Percentiles rank a stretch among this genome's conserved stretches.
phyloP scores from a whole-genome alignment of 2,113 vertebrate species.

The Mobula birostris region DNA sequence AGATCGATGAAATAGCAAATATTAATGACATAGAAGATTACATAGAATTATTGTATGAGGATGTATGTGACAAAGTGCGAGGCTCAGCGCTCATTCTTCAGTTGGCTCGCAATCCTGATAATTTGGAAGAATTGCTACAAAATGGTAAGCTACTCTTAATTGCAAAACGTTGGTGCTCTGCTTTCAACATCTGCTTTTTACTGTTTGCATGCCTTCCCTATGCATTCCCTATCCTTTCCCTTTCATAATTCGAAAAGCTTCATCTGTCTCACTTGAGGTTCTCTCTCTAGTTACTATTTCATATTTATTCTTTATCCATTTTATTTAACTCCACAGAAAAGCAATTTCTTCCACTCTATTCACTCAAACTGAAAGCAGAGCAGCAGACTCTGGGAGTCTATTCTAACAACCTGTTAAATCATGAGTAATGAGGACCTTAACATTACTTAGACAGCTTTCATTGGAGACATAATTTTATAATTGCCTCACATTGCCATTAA shows the following conservation, averaged over 20 bases:
- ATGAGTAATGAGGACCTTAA: not conserved
- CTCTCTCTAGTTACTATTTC: not conserved
- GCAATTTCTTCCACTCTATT: not conserved
- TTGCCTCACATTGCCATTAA: not conserved
- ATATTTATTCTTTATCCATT: not conserved
- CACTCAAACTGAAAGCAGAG: not conserved
- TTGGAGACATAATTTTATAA: not conserved
- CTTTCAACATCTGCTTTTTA: not conserved
- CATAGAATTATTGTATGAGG: slow-evolving; percentile 85
- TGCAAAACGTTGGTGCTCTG: not conserved
- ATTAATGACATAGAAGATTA: slow-evolving; percentile 84
- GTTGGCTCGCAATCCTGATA: slow-evolving; percentile 81
- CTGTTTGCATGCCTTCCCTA: not conserved
- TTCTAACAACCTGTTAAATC: not conserved
- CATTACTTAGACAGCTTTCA: not conserved
- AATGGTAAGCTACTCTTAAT: slow-evolving; percentile 60
- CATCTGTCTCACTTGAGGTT: not conserved
- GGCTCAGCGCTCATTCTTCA: slow-evolving; percentile 83
- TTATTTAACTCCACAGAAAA: not conserved
- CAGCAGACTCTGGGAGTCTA: not conserved
- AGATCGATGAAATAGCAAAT: slow-evolving; percentile 85
- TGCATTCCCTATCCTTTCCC: too few species aligned
- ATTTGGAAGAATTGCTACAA: slow-evolving; percentile 78
- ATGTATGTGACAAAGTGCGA: slow-evolving; percentile 80
- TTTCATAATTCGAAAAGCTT: slow-evolving; percentile 35